phyloP scores from a whole-genome alignment of 2,797 vertebrate genomes.

The Phoeniculus purpureus region DNA sequence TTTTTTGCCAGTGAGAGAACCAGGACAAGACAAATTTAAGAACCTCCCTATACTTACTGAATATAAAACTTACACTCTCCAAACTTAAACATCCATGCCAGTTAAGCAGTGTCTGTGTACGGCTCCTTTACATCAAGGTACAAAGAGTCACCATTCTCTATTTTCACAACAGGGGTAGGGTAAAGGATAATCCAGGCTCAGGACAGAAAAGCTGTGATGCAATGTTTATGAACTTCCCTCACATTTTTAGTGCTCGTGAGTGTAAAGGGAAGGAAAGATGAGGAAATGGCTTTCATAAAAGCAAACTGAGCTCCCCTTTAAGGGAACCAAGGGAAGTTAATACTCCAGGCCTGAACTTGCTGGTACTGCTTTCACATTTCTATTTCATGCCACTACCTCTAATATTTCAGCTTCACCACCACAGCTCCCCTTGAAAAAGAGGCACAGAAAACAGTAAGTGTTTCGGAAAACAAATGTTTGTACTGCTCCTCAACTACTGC shows the following conservation, averaged over 20 bases:
- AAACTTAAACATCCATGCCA: not conserved
- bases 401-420: not conserved
- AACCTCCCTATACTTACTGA: not conserved
- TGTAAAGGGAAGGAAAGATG: not conserved
- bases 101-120: not conserved
- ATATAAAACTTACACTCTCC: not conserved
- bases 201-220: not conserved
- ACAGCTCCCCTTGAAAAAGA: not conserved
- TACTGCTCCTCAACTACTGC: not conserved
- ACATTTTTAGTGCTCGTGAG: not conserved
- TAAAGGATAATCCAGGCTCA: not conserved
- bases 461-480: not conserved
- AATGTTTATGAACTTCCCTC: not conserved
- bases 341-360: not conserved
- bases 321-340: not conserved
- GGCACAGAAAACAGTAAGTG: not conserved
- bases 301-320: not conserved
- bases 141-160: not conserved
- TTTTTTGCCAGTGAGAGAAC: not conserved
- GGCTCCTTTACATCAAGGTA: not conserved
- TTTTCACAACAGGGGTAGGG: not conserved
- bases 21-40: not conserved
- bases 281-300: not conserved
- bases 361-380: not conserved
- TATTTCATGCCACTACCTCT: not conserved